Conservation (phyloP, 2,888 invertebrate genomes). For the Drosophila paranaensis region DNA sequence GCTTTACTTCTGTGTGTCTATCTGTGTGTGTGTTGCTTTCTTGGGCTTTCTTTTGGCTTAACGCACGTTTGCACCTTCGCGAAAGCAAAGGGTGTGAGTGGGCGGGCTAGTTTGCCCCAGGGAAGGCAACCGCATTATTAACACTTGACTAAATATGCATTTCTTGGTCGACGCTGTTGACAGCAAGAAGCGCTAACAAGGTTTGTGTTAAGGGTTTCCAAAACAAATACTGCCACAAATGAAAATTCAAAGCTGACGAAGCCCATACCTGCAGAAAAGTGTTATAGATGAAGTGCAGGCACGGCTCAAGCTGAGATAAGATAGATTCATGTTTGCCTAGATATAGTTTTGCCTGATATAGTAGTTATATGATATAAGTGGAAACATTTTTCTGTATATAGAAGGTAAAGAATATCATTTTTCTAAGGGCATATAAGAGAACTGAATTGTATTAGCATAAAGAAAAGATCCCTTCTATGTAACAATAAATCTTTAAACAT, state of each 20-base stretch:
- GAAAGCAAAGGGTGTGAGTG: slow-evolving; percentile 24
- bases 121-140: slow-evolving; percentile 83
- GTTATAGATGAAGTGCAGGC: neutral
- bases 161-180: slow-evolving; percentile 74
- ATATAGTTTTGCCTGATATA: too few species aligned
- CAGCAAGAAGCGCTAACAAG: slow-evolving; percentile 71
- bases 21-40: slow-evolving; percentile 41
- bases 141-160: slow-evolving; percentile 85
- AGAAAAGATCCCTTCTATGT: too few species aligned
- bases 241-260: neutral
- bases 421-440: too few species aligned
- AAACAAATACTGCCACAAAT: slow-evolving; percentile 26
- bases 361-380: too few species aligned
- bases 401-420: too few species aligned
- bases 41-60: slow-evolving; percentile 54
- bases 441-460: too few species aligned
- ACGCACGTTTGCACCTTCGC: slow-evolving; percentile 77
- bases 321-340: neutral
- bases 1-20: slow-evolving; percentile 34
- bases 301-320: neutral
- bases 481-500: too few species aligned
- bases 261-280: neutral
- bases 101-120: slow-evolving; percentile 39
- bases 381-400: too few species aligned
- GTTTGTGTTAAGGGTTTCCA: slow-evolving; percentile 46